A percentile compares a stretch with the other conserved stretches of the same genome.
phyloP scores from a whole-genome alignment of 2,888 invertebrate species.

The Zonitis immaculata region DNA sequence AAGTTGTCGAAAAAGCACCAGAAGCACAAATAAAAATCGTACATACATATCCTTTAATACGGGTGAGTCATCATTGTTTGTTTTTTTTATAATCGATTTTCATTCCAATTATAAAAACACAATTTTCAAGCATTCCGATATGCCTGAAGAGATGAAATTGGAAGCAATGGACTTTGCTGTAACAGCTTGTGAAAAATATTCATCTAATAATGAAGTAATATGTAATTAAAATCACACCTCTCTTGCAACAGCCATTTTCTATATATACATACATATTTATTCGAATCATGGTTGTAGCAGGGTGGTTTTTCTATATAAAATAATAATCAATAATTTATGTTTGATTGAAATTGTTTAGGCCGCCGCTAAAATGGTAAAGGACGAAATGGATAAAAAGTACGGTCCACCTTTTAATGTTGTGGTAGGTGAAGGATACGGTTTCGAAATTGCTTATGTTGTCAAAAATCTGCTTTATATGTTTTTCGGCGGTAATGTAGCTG shows the following conservation, averaged over 20 bases:
- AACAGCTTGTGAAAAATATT: slow-evolving; percentile 89
- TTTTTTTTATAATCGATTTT: slow-evolving; percentile 11
- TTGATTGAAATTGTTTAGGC: slow-evolving; percentile 52
- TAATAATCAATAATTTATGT: too few species aligned
- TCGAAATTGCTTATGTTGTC: slow-evolving; percentile 88
- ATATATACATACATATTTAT: too few species aligned
- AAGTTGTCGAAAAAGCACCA: slow-evolving; percentile 32
- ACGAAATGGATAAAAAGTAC: slow-evolving; percentile 92
- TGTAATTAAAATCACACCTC: neutral
- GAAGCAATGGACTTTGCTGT: slow-evolving; percentile 89
- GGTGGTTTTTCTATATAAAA: too few species aligned
- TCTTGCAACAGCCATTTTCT: too few species aligned
- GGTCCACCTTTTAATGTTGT: slow-evolving; percentile 94
- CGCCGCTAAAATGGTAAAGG: slow-evolving; percentile 92
- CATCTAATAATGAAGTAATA: slow-evolving; percentile 71
- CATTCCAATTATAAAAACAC: neutral
- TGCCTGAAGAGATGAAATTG: slow-evolving; percentile 87
- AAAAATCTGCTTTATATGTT: slow-evolving; percentile 83
- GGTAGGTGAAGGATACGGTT: slow-evolving; percentile 92
- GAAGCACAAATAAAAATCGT: slow-evolving; percentile 61
- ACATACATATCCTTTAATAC: slow-evolving; percentile 76
- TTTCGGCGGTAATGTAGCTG: slow-evolving; percentile 86
- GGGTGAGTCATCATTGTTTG: slow-evolving; percentile 56
- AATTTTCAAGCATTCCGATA: slow-evolving; percentile 76
- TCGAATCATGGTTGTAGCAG: too few species aligned